Evolutionary conservation across 2,888 invertebrate species (phyloP).

Genomic region (Eupeodes latifasciatus): DNA sequence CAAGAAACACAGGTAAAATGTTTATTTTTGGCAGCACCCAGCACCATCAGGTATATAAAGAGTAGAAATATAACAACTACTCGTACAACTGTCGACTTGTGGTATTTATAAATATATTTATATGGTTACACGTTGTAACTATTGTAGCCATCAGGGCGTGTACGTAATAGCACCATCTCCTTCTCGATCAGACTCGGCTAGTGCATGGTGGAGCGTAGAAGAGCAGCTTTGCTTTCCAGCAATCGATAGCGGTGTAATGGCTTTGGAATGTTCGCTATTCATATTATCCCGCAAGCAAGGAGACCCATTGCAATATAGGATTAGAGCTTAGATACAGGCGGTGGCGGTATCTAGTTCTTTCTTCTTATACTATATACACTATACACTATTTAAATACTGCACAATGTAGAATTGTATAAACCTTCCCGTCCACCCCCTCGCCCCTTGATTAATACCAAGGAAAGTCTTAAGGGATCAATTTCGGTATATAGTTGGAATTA

Average conservation of each 20-base stretch:
- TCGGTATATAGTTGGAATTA: slow-evolving; percentile 17
- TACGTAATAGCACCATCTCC: slow-evolving; percentile 44
- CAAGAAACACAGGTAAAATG: slow-evolving; percentile 64
- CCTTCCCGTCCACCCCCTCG: neutral
- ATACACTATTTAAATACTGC: neutral
- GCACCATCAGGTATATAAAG: slow-evolving; percentile 34
- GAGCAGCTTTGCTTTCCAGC: slow-evolving; percentile 39
- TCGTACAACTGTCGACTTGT: slow-evolving; percentile 35
- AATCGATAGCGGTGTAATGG: slow-evolving; percentile 73
- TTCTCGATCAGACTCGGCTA: neutral
- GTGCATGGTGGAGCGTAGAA: slow-evolving; percentile 32
- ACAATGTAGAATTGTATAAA: neutral
- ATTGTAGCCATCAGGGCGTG: slow-evolving; percentile 54
- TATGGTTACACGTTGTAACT: slow-evolving; percentile 18
- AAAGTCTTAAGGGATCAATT: slow-evolving; percentile 32
- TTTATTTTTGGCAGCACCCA: slow-evolving; percentile 73
- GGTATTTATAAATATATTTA: neutral
- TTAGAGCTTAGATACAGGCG: slow-evolving; percentile 17
- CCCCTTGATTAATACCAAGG: neutral
- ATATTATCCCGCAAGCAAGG: slow-evolving; percentile 58
- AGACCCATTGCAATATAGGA: slow-evolving; percentile 52
- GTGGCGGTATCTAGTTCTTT: neutral
- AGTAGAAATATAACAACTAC: slow-evolving; percentile 18
- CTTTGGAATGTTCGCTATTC: slow-evolving; percentile 66
- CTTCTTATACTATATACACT: neutral